Percentiles rank a stretch among this genome's conserved stretches.
These are phyloP conservation scores for Siphamia tubifer DNA, from an alignment of 2,113 vertebrate genomes.

Conservation along the genomic window DNA sequence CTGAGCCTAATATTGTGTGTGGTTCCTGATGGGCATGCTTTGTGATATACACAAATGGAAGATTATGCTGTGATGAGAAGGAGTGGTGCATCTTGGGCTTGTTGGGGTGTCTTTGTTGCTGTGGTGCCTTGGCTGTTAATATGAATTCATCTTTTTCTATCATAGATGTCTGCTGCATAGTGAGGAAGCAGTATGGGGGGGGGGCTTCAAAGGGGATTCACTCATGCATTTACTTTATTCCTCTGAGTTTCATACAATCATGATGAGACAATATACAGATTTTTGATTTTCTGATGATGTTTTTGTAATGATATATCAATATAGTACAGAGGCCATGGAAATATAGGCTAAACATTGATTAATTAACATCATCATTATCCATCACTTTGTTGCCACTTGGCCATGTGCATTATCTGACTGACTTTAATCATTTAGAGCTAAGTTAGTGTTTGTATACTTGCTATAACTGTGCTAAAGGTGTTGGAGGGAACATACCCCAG, in stretches of 20 bases:
- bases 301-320: no score
- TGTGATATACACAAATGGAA: slow-evolving; percentile 4
- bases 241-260: no score
- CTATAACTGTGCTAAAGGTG: no score
- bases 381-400: no score
- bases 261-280: not conserved
- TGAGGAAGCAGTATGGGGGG: not conserved
- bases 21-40: slow-evolving; percentile 19
- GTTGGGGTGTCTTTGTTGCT: slow-evolving; percentile 2
- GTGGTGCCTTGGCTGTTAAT: slow-evolving; percentile 17
- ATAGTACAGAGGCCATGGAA: no score
- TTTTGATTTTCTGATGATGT: not conserved
- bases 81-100: slow-evolving; percentile 7
- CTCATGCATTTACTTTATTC: no score
- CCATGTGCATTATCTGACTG: no score
- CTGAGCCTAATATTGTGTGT: slow-evolving; percentile 1
- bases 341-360: no score
- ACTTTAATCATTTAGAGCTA: no score
- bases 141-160: not conserved
- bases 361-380: no score
- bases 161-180: not conserved
- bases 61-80: not conserved
- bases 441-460: not conserved
- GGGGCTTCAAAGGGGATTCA: no score
- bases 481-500: slow-evolving; percentile 11